Percentiles rank a stretch among this genome's conserved stretches.
Conservation (phyloP, 2,888 invertebrate species). For the Acholoe squamosa region DNA sequence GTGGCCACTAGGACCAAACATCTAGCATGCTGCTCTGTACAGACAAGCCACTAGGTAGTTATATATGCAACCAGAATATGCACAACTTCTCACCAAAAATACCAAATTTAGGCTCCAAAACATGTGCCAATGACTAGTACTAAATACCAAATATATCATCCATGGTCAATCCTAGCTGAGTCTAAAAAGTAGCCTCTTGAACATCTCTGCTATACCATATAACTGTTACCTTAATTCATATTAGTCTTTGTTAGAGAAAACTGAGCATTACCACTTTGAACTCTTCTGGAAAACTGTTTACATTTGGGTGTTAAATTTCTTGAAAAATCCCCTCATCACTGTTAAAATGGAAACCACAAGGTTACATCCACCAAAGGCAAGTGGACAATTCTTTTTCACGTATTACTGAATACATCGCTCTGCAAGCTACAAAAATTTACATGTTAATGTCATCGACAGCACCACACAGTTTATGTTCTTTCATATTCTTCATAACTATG, state of each 20-base stretch:
- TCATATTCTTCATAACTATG: too few relatives aligned
- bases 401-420: too few relatives aligned
- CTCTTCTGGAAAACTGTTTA: not conserved
- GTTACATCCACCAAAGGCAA: too few relatives aligned
- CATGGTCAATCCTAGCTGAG: not conserved
- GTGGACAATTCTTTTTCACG: too few relatives aligned
- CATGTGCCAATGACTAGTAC: slow-evolving; percentile 14
- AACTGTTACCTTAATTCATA: not conserved
- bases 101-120: not conserved
- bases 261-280: not conserved
- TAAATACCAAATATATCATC: slow-evolving; percentile 10
- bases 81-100: not conserved
- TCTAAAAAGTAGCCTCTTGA: too few relatives aligned
- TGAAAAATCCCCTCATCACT: not conserved
- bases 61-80: not conserved
- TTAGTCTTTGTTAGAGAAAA: not conserved
- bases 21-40: not conserved
- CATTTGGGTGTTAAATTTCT: not conserved
- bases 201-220: too few relatives aligned
- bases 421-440: too few relatives aligned
- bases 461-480: too few relatives aligned
- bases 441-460: too few relatives aligned
- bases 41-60: not conserved
- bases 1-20: not conserved
- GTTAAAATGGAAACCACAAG: not conserved